These are phyloP conservation scores for Geodia barretti DNA, from an alignment of 37 sponge, comb jelly and placozoan species.

Conservation along the genomic window DNA sequence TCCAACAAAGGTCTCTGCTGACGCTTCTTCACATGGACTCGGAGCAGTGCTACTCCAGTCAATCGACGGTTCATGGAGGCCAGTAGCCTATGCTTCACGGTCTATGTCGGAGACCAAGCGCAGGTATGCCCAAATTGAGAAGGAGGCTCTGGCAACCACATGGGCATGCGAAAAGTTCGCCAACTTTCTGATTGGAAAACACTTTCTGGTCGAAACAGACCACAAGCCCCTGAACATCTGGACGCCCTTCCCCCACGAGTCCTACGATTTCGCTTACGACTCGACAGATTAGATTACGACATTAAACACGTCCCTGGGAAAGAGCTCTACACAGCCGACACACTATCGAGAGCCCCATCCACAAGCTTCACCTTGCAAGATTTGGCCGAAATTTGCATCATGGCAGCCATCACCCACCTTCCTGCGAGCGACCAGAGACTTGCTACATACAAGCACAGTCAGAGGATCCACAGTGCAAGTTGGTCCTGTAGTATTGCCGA, in stretches of 20 bases:
- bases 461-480: conserved; percentile 10
- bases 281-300: conserved; percentile 21
- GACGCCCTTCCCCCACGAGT: conserved; percentile 31
- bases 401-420: not conserved
- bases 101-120: conserved; percentile 42
- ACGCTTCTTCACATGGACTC: conserved; percentile 35
- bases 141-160: conserved; percentile 41
- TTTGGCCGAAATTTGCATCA: not conserved
- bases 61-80: conserved; percentile 5
- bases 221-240: conserved; percentile 53
- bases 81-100: conserved; percentile 22
- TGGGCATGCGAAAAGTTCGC: conserved; percentile 50
- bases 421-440: conserved; percentile 8
- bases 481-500: conserved; percentile 21
- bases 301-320: conserved; percentile 37
- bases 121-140: conserved; percentile 47
- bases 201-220: conserved; percentile 40
- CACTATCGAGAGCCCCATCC: conserved; percentile 45
- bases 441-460: conserved; percentile 33
- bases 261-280: conserved; percentile 28
- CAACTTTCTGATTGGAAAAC: conserved; percentile 20
- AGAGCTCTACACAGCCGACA: conserved; percentile 44
- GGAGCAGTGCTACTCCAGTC: conserved; percentile 42
- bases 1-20: conserved; percentile 39
- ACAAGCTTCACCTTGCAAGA: not conserved